phyloP scores from a whole-genome alignment of 2,797 vertebrate genomes.

The Chelmon rostratus region DNA sequence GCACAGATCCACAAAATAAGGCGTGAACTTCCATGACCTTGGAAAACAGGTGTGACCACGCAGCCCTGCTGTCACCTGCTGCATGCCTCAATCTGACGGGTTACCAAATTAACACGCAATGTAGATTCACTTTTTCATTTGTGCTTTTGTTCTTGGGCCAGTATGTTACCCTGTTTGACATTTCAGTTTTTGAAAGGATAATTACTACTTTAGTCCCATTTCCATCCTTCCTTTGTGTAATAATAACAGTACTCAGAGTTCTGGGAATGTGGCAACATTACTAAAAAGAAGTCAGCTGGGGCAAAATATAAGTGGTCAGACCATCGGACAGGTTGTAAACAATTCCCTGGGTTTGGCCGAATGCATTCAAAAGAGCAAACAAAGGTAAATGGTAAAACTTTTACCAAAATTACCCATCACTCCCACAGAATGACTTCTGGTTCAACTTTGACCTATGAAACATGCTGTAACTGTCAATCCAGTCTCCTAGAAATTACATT shows the following conservation, averaged over 20 bases:
- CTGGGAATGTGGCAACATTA: neutral
- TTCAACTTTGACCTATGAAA: neutral
- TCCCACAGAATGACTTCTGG: neutral
- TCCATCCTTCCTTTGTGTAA: neutral
- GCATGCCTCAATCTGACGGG: conserved; percentile 28
- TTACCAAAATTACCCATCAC: neutral
- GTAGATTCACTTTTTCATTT: conserved; percentile 6
- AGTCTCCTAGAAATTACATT: no score
- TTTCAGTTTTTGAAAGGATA: neutral
- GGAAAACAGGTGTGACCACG: conserved; percentile 42
- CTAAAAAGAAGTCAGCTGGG: neutral
- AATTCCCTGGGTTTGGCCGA: no score
- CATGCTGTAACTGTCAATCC: neutral
- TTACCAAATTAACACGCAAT: conserved; percentile 18
- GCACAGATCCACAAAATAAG: conserved; percentile 30
- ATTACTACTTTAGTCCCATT: neutral
- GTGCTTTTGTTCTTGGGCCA: neutral
- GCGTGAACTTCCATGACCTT: conserved; percentile 46
- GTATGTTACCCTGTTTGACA: neutral
- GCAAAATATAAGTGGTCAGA: neutral
- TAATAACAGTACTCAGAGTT: neutral
- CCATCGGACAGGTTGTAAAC: neutral
- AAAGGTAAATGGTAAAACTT: neutral
- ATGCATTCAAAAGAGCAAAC: neutral
- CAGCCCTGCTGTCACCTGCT: conserved; percentile 18